phyloP scores from a whole-genome alignment of 2,797 vertebrate species.

The Glossophaga mutica region DNA sequence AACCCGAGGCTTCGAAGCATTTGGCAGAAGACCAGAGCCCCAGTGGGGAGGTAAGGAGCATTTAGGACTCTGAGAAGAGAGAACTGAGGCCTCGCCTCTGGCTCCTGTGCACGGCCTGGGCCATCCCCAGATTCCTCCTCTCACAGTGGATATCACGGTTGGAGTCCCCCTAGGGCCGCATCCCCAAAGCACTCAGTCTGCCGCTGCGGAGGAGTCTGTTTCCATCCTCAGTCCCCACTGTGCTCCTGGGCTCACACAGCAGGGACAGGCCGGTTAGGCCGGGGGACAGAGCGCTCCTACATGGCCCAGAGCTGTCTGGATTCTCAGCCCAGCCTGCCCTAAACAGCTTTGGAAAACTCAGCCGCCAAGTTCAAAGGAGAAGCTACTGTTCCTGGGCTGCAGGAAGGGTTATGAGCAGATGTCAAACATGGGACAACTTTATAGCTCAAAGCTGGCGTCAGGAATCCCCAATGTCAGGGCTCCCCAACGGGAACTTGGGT shows the following conservation, averaged over 20 bases:
- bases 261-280: neutral
- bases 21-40: neutral
- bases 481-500: fast-evolving
- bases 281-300: neutral
- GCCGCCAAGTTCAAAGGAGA: neutral
- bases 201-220: neutral
- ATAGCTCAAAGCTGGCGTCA: neutral
- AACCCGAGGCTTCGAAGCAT: neutral
- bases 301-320: neutral
- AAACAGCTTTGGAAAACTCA: neutral
- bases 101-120: fast-evolving
- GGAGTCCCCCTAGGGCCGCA: neutral
- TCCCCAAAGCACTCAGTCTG: neutral
- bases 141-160: neutral
- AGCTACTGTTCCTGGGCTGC: neutral
- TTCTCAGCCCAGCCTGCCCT: neutral
- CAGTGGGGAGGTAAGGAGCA: neutral
- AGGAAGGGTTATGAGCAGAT: neutral
- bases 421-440: neutral
- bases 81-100: neutral
- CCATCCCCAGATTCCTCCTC: neutral
- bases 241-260: neutral
- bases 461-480: fast-evolving
- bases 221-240: neutral
- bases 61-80: neutral